These are phyloP conservation scores for Rafetus swinhoei DNA, from an alignment of 2,113 vertebrate species.

Conservation along the genomic window DNA sequence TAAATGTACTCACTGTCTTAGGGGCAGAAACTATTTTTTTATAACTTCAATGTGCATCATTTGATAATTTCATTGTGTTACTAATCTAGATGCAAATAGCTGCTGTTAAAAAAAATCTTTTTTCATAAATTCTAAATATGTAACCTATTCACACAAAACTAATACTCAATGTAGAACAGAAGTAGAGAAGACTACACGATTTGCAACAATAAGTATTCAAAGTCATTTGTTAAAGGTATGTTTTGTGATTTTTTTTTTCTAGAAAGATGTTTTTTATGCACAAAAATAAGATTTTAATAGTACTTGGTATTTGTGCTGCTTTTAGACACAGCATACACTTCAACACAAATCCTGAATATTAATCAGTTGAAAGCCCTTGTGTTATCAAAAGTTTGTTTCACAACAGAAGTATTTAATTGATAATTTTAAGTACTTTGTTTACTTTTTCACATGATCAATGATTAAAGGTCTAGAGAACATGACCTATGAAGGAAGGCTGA, in stretches of 20 bases:
- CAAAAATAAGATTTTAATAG: background rate
- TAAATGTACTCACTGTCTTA: slow-evolving; percentile 4
- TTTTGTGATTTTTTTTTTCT: background rate
- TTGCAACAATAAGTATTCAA: slow-evolving; percentile 21
- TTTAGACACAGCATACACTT: background rate
- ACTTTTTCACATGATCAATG: background rate
- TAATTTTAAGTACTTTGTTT: background rate
- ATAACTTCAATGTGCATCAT: slow-evolving; percentile 31
- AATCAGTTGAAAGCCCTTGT: background rate
- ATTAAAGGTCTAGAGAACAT: too few species aligned
- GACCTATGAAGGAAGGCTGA: too few species aligned
- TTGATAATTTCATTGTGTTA: background rate
- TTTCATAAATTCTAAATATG: slow-evolving; percentile 22
- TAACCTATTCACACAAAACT: slow-evolving; percentile 26
- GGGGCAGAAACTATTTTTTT: slow-evolving; percentile 1
- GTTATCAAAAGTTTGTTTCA: background rate
- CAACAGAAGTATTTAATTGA: background rate
- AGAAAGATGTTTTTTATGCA: background rate
- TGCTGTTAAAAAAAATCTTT: slow-evolving; percentile 52
- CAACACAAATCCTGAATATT: background rate
- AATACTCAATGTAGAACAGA: slow-evolving; percentile 17
- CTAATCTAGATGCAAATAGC: slow-evolving; percentile 61
- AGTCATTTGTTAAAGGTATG: slow-evolving; percentile 2
- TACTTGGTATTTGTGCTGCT: background rate
- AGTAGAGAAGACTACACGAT: background rate